Evolutionary conservation across 2,113 vertebrate genomes (phyloP), one percentile per base, ranked within the genome.

Genomic region (Falcunculus frontatus): DNA sequence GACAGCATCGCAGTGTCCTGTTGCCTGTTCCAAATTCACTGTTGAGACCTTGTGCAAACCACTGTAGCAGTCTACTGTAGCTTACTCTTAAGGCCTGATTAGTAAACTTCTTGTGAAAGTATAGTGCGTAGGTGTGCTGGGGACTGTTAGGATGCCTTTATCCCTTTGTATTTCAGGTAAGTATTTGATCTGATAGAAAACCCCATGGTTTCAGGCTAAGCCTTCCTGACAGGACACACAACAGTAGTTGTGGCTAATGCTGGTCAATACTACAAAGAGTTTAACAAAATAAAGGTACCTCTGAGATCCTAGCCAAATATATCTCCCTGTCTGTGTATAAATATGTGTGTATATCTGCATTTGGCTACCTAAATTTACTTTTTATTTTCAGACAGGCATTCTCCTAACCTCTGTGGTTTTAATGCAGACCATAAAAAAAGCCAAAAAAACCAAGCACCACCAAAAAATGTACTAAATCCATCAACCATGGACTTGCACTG

Each of bases 301-400:
- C 49, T 55, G 37, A 69, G 46, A 57, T 81, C 10, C 37, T 29
- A 46, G 39, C 10, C n/a, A 93, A 70, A 81, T 27, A 67, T 19
- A 4, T 63, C 8, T 25, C 4, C 35, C 0, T 35, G 1, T 42
- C 1, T 76, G 4, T 29, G 0, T 33, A 2, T 19, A 27, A 53
- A 20, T 23, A 15, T 69, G 8, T 23, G 21, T 25, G 8, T 9
- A 29, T 59, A 90, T 55, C 62, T 89, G 37, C 13, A 87, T 84
- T 65, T 72, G 59, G 16, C 35, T 87, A 42, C 33, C 33, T 23
- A 84, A 84, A 92, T 92, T 76, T 75, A 83, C 39, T 59, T 75
- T 63, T 82, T 90, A 83, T 89, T 89, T 95, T 95, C 19, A 80
- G 86, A 26, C n/a, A 86, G 42, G 15, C 27, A 80, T 65, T 81